Evolutionary conservation across 2,888 invertebrate species (phyloP).

Genomic region (Stratiomys singularior): DNA sequence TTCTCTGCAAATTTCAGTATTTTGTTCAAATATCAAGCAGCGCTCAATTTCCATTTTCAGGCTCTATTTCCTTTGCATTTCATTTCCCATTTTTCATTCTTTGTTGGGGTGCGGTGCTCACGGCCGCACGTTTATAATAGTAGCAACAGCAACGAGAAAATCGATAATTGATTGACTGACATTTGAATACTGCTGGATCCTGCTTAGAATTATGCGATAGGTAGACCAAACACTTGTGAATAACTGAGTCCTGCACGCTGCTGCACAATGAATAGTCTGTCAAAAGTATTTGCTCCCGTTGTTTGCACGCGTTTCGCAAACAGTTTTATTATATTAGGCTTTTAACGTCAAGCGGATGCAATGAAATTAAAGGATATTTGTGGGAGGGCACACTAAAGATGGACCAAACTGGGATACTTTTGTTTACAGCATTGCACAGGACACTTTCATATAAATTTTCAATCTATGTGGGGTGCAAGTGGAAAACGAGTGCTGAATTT

Average conservation of each 20-base stretch:
- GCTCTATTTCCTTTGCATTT: constrained; percentile 45
- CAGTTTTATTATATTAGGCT: neutral
- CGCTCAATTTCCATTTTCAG: constrained; percentile 40
- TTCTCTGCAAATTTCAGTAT: neutral
- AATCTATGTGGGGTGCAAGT: neutral
- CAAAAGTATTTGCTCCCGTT: constrained; percentile 25
- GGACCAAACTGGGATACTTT: neutral
- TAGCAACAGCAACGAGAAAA: constrained; percentile 30
- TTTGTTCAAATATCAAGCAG: constrained; percentile 35
- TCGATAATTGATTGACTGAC: constrained; percentile 52
- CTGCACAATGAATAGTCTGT: neutral
- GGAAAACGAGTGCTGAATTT: neutral
- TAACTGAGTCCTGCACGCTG: constrained; percentile 9
- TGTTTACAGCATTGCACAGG: too few species aligned
- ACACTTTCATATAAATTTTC: neutral
- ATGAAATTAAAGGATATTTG: neutral
- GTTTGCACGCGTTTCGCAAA: neutral
- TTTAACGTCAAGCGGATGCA: too few species aligned
- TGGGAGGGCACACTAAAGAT: neutral
- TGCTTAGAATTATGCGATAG: neutral
- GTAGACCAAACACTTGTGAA: neutral
- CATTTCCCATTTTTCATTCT: constrained; percentile 28
- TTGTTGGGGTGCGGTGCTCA: neutral
- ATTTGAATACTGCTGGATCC: constrained; percentile 44
- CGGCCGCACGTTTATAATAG: neutral